Evolutionary conservation across 2,888 invertebrate species (phyloP).

Genomic region (Cephus pygmeus): DNA sequence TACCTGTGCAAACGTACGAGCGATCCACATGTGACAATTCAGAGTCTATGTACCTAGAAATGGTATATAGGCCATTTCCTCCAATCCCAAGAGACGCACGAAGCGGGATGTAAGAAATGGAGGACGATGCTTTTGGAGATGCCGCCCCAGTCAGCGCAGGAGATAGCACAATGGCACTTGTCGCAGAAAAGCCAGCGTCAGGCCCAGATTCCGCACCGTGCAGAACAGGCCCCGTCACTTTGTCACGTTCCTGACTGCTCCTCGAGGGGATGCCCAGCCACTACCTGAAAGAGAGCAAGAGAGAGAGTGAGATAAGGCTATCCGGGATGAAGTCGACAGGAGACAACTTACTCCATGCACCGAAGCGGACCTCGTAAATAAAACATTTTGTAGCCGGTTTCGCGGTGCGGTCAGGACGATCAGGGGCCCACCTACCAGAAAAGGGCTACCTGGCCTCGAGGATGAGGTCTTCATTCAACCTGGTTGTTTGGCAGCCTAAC

Average conservation of each 20-base stretch:
- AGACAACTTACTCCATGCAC: neutral
- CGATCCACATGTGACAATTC: too few relatives aligned
- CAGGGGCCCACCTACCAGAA: conserved; percentile 44
- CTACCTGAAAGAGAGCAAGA: conserved; percentile 21
- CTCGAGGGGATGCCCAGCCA: neutral
- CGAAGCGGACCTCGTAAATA: conserved; percentile 40
- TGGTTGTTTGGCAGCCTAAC: neutral
- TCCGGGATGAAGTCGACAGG: conserved; percentile 13
- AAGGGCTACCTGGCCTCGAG: conserved; percentile 45
- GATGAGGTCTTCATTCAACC: conserved; percentile 53
- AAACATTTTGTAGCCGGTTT: conserved; percentile 54
- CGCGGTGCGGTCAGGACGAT: conserved; percentile 47
- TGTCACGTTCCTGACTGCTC: conserved; percentile 20
- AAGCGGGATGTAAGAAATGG: too few relatives aligned
- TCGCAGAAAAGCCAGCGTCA: conserved; percentile 21
- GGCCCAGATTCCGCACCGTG: neutral
- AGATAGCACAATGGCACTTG: conserved; percentile 27
- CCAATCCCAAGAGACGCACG: too few relatives aligned
- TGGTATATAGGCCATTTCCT: too few relatives aligned
- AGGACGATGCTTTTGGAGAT: too few relatives aligned
- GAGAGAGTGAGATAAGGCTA: conserved; percentile 25
- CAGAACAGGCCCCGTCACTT: conserved; percentile 9
- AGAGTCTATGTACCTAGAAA: too few relatives aligned
- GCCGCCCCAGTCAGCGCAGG: neutral
- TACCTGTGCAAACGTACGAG: too few relatives aligned